Percentiles rank a stretch among this genome's conserved stretches.
phyloP scores from a whole-genome alignment of 30 jellyfish, hydroid and myxozoan genomes.

The Aurelia aurita complex sp. Pacific region DNA sequence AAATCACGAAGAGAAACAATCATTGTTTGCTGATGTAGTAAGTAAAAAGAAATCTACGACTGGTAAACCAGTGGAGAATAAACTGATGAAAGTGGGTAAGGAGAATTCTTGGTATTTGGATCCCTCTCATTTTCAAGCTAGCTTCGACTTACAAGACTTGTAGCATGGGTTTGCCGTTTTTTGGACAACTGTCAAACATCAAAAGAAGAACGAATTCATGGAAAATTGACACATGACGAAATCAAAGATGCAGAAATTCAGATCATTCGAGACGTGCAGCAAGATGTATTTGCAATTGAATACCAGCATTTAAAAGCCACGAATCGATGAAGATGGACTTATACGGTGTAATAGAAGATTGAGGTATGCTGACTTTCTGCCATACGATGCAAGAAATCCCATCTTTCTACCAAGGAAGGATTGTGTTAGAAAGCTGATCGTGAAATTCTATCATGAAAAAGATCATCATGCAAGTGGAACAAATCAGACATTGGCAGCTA shows the following conservation, averaged over 20 bases:
- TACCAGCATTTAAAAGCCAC: neutral
- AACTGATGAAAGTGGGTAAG: neutral
- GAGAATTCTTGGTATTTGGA: slow-evolving; percentile 16
- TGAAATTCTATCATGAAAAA: too few relatives aligned
- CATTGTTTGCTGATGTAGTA: too few relatives aligned
- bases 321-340: neutral
- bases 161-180: too few relatives aligned
- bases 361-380: slow-evolving; percentile 51
- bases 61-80: too few relatives aligned
- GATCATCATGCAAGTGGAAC: slow-evolving; percentile 4
- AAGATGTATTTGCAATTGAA: slow-evolving; percentile 28
- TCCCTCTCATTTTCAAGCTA: slow-evolving; percentile 23
- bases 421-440: too few relatives aligned
- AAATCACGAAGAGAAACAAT: too few relatives aligned
- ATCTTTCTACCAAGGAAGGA: too few relatives aligned
- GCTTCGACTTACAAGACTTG: neutral
- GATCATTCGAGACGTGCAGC: slow-evolving; percentile 18
- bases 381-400: too few relatives aligned
- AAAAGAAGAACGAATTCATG: slow-evolving; percentile 7
- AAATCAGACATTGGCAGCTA: slow-evolving; percentile 19
- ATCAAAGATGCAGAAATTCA: slow-evolving; percentile 20
- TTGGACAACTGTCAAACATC: slow-evolving; percentile 15
- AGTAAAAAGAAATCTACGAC: too few relatives aligned
- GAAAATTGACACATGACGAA: slow-evolving; percentile 26
- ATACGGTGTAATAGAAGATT: slow-evolving; percentile 64